Evolutionary conservation across 2,888 invertebrate genomes (phyloP), one percentile per base, ranked within the genome.

Genomic region (Drosophila planitibia): DNA sequence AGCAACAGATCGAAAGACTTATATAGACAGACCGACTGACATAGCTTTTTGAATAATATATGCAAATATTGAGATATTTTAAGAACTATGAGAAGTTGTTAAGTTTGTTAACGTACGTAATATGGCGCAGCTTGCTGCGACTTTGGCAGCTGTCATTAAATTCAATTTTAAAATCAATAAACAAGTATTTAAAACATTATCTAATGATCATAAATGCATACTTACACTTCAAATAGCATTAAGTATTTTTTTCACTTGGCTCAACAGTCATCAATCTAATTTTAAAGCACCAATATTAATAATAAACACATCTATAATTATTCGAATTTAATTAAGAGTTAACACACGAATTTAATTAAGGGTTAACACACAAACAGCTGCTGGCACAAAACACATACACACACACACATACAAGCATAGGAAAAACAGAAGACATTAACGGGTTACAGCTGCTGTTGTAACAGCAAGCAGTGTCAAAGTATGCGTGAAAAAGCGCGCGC

Each of bases 401-500:
- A 55, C 2, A 39, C 2, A 39, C 12, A 39, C 12, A 12, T n/a
- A 32, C 52, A 59, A 59, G 39, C 14, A 12, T 22, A 49, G 52
- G 60, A 37, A 57, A 49, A 57, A 41, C 44, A 52, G 35, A 33
- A 14, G 61, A 37, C 16, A 33, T 37, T 54, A 64, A 59, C 44
- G 49, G 58, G 30, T 28, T 35, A 65, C 74, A 75, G 59, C 77
- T 75, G 72, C 55, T 65, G 77, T 65, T 30, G 4, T 64, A 58
- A 37, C 28, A 22, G 39, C 44, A 49, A 35, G 37, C 30, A 59
- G 4, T 47, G 6, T 6, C 28, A 39, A 14, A 37, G 19, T 14
- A 9, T 25, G 19, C 19, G 39, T 41, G 41, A 0, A 62, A 57
- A 75, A 61, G 28, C 32, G 41, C 62, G 39, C 47, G 53, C 55